These are phyloP conservation scores for Dromius quadrimaculatus DNA, from an alignment of 2,888 invertebrate species.

Conservation along the genomic window DNA sequence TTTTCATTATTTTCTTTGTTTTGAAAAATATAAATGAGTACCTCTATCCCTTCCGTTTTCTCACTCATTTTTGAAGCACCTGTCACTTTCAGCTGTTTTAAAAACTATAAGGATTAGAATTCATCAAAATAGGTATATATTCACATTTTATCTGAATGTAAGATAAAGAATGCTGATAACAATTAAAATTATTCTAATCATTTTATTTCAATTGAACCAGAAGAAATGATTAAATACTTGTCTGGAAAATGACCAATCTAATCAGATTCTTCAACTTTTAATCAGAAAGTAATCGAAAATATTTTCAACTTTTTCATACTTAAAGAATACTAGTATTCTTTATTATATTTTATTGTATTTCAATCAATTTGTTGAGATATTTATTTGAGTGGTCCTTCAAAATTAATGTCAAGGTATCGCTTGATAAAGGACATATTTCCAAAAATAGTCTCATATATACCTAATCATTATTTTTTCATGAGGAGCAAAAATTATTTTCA, in stretches of 20 bases:
- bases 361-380: no score
- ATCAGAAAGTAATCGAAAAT: no score
- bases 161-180: slow-evolving; percentile 29
- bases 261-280: no score
- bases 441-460: no score
- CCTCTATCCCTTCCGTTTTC: slow-evolving; percentile 9
- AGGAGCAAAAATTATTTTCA: no score
- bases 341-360: no score
- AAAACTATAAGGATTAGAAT: neutral
- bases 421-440: no score
- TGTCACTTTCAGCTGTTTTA: neutral
- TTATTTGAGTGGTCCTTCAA: no score
- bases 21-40: slow-evolving; percentile 7
- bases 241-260: slow-evolving; percentile 12
- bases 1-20: neutral
- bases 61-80: slow-evolving; percentile 6
- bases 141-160: slow-evolving; percentile 8
- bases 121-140: slow-evolving; percentile 4
- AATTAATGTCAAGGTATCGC: no score
- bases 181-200: neutral
- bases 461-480: no score
- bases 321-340: no score
- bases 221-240: neutral
- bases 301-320: no score
- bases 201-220: neutral